Base-by-base conservation (phyloP, 2,888 invertebrate genomes). In the Julus scanicus region DNA sequence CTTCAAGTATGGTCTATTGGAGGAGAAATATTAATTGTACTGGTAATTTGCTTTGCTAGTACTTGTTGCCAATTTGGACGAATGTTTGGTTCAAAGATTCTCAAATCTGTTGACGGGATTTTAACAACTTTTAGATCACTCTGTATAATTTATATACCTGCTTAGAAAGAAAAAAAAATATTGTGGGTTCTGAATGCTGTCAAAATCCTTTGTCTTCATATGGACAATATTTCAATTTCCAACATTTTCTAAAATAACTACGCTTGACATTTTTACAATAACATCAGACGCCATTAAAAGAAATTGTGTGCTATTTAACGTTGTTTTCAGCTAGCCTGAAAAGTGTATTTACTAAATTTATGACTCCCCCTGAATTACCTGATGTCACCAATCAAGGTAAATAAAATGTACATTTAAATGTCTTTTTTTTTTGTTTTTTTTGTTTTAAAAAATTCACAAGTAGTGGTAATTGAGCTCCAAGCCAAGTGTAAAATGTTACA, bases 1-100 rank as follows among this genome's bases (percentile, higher is more conserved):
- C 93, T 97, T 97, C 94, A 98, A 98, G 93, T 98, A 98, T 91
- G 99, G 98, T 90, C 94, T 99, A 89, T 95, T 96, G 89, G 98
- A 98, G 93, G 98, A 99, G 93, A 99, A 99, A 93, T 97, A 96
- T 94, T 98, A 97, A 91, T 80, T 15, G 71, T 17, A 84, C 85
- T 88, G 20, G 89, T 87, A 71, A 71, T 9, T 71, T 71, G 20
- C 9, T 29, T 71, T 11, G 11, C 71, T 20, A 8, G 71, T 29
- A 71, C 20, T 29, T 71, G 29, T 29, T 20, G 29, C 29, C 29
- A 29, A n/a, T 71, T 71, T 71, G 71, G 11, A 71, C 5, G 71
- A 63, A 17, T 17, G 53, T 53, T 53, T 53, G 15, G 15, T 71
- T 71, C 8, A 20, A 29, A 71, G 29, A n/a, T 29, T 29, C 20